These are phyloP conservation scores for Adelphocoris suturalis DNA, from an alignment of 2,888 invertebrate genomes.

Conservation along the genomic window DNA sequence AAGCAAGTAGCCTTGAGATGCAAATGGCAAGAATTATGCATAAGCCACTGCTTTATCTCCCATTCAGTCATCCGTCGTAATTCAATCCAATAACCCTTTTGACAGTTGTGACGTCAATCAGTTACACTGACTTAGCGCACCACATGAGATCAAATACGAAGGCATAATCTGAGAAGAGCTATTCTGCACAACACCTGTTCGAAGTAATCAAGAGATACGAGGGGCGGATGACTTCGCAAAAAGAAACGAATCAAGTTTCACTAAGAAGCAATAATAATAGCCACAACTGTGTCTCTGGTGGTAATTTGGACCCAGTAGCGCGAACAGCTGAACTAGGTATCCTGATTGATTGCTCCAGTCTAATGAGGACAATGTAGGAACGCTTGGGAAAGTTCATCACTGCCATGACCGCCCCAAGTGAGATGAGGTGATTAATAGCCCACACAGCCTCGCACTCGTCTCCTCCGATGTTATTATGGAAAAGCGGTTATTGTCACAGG, in stretches of 20 bases:
- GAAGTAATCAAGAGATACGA: slow-evolving; percentile 20
- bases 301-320: slow-evolving; percentile 35
- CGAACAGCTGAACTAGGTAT: background rate
- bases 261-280: slow-evolving; percentile 2
- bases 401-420: background rate
- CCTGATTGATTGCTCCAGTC: background rate
- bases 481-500: slow-evolving; percentile 31
- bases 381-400: slow-evolving; percentile 27
- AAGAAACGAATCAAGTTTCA: slow-evolving; percentile 4
- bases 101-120: slow-evolving; percentile 36
- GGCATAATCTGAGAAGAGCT: background rate
- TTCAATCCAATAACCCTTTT: slow-evolving; percentile 4
- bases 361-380: slow-evolving; percentile 19
- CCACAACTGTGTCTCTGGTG: background rate
- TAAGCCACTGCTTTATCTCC: too few relatives aligned
- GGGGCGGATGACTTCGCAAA: background rate
- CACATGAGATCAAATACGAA: slow-evolving; percentile 28
- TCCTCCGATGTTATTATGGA: slow-evolving; percentile 11
- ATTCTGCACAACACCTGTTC: slow-evolving; percentile 19
- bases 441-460: background rate
- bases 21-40: too few relatives aligned
- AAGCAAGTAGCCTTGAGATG: too few relatives aligned
- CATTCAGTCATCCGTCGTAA: background rate
- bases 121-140: slow-evolving; percentile 8
- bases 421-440: slow-evolving; percentile 4